These are phyloP conservation scores for Brachylomia viminalis DNA, from an alignment of 2,888 invertebrate genomes.

Conservation along the genomic window DNA sequence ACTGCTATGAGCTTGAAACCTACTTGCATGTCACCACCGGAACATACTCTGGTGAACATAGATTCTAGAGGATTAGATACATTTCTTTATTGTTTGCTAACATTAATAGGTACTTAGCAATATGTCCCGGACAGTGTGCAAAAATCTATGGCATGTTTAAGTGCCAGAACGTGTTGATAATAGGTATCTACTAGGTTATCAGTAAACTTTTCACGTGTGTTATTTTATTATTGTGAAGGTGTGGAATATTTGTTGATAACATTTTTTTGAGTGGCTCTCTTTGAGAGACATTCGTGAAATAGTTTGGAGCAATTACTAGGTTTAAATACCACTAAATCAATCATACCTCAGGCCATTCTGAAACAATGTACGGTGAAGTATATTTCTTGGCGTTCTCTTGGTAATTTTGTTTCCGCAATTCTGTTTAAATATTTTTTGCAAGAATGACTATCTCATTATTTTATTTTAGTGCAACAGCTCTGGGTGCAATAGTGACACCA, in stretches of 20 bases:
- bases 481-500: slow-evolving; percentile 52
- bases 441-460: too few relatives aligned
- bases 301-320: too few relatives aligned
- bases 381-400: slow-evolving; percentile 2
- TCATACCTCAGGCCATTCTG: background rate
- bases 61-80: background rate
- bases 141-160: background rate
- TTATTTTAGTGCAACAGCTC: slow-evolving; percentile 67
- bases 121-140: too few relatives aligned
- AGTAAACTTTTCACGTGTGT: background rate
- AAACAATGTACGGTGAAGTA: slow-evolving; percentile 27
- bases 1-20: background rate
- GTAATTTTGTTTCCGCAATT: background rate
- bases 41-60: background rate
- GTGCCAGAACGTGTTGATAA: background rate
- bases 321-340: background rate
- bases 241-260: slow-evolving; percentile 10
- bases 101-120: background rate
- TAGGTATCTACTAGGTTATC: background rate
- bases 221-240: slow-evolving; percentile 9
- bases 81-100: background rate
- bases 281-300: background rate
- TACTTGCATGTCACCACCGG: background rate
- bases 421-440: background rate
- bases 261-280: background rate